Evolutionary conservation across 2,113 vertebrate species (phyloP).

Genomic region (Alligator sinensis): DNA sequence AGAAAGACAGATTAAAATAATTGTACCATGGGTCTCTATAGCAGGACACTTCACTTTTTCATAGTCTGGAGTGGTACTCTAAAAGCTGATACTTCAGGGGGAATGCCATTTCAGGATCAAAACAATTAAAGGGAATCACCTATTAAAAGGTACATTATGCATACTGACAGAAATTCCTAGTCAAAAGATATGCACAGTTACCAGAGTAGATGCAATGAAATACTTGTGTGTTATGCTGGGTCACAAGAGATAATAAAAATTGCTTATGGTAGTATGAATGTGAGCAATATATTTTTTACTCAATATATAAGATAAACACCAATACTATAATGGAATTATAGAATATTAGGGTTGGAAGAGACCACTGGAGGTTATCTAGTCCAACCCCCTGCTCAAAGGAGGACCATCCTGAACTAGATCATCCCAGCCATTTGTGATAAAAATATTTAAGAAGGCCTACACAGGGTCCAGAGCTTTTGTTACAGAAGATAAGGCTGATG

Average conservation of each 20-base stretch:
- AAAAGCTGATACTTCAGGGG: not conserved
- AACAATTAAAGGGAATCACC: not conserved
- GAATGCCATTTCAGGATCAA: not conserved
- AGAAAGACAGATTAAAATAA: not conserved
- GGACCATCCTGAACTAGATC: no score
- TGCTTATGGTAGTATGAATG: not conserved
- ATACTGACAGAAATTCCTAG: not conserved
- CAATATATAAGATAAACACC: not conserved
- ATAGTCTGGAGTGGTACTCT: not conserved
- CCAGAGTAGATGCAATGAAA: not conserved
- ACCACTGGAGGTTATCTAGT: no score
- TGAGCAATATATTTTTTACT: not conserved
- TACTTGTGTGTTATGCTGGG: accelerated
- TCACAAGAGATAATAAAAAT: not conserved
- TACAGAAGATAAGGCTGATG: not conserved
- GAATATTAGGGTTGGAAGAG: no score
- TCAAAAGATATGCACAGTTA: not conserved
- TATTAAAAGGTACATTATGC: not conserved
- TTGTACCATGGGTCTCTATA: not conserved
- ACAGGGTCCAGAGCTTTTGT: not conserved
- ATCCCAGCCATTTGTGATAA: no score
- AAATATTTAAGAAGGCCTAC: not conserved
- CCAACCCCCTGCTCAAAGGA: no score
- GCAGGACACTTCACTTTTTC: not conserved
- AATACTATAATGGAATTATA: not conserved